Conservation (phyloP, 2,888 invertebrate species). For the Aspidiotus rigidus region DNA sequence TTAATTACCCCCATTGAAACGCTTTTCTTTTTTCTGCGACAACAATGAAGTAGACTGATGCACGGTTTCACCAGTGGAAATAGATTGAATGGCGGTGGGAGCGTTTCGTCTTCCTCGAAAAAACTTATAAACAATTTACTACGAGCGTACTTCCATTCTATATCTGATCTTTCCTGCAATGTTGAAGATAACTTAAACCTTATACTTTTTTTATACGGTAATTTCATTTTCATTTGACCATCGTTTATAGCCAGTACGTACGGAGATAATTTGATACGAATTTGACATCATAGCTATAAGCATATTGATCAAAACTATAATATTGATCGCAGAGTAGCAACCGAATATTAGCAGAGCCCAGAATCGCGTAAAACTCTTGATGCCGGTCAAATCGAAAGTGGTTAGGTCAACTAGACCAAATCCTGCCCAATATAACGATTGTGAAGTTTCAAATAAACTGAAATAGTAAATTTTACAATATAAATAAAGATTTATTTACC, state of each 20-base stretch:
- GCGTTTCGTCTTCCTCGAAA: conserved; percentile 83
- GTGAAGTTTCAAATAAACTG: conserved; percentile 94
- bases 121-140: conserved; percentile 96
- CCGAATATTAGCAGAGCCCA: conserved; percentile 97
- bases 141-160: conserved; percentile 95
- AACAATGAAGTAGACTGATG: conserved; percentile 47
- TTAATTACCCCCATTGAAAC: conserved; percentile 54
- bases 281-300: conserved; percentile 99
- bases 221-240: no score
- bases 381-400: conserved; percentile 87
- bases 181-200: background rate
- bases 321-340: conserved; percentile 92
- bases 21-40: conserved; percentile 46
- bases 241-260: conserved; percentile 46
- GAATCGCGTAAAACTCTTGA: conserved; percentile 90
- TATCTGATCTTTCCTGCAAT: conserved; percentile 77
- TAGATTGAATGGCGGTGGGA: conserved; percentile 91
- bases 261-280: conserved; percentile 95
- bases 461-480: background rate
- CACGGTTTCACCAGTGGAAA: conserved; percentile 75
- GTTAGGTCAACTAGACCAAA: conserved; percentile 92
- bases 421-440: conserved; percentile 96
- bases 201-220: conserved; percentile 16
- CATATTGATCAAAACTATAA: conserved; percentile 93
- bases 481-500: background rate